Base-by-base conservation (phyloP, 2,888 invertebrate species). In the Bombylius discolor region DNA sequence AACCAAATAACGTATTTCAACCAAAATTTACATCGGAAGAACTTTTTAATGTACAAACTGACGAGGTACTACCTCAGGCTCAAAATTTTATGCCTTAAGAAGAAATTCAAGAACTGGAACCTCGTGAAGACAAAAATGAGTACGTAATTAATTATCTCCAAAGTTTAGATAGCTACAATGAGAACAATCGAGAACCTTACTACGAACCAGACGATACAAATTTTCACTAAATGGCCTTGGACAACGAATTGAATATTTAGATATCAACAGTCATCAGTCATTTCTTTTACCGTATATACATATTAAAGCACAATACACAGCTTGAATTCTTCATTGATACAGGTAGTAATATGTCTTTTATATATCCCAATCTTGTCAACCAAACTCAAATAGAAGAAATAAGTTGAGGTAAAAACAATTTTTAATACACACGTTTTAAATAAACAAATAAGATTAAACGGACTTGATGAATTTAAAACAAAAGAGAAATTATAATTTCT, bases 401-500 rank as follows among this genome's bases (percentile, higher is more conserved):
- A 55, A 47, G 12, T 60, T 14, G n/a, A 53, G 49, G 56, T 58
- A 42, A 57, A 55, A 53, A 58, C 58, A 13, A 48, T 57, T 44
- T 55, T 58, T 32, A 53, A 53, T 45, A 54, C 5, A 11, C 34
- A 54, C 47, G 32, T 36, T 51, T n/a, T 58, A 31, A 31, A 55
- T 47, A 53, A 60, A 48, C 51, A 58, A 47, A 47, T 60, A 45
- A 34, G 49, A 4, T 31, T 60, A 36, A 49, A 55, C 11, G 52
- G 49, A 13, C 47, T 60, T 14, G 13, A 39, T 45, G 58, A 60
- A 53, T 57, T 60, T 13, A 57, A 58, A 39, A 55, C 51, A 52
- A 12, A 46, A 34, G 53, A 52, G 1, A 12, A 49, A 14, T 48
- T 56, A 12, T 42, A 44, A 52, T 53, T 61, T 14, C 47, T 61